These are phyloP conservation scores for Physella acuta DNA, from an alignment of 1,140 invertebrate species.

Conservation along the genomic window DNA sequence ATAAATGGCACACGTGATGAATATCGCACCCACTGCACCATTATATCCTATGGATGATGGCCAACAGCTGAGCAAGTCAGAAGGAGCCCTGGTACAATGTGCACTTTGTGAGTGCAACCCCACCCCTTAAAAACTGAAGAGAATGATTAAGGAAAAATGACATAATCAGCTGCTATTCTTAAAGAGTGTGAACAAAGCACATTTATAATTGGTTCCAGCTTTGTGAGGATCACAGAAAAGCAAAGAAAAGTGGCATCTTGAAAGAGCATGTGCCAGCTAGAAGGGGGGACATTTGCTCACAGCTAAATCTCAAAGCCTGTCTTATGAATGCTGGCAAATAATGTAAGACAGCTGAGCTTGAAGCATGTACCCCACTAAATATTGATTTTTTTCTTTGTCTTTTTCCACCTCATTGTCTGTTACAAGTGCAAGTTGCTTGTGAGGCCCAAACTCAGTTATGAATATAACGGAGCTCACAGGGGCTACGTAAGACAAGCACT, in stretches of 20 bases:
- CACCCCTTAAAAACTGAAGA: constrained; percentile 22
- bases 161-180: constrained; percentile 41
- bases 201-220: constrained; percentile 44
- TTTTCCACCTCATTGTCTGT: constrained; percentile 44
- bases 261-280: constrained; percentile 21
- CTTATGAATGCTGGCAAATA: constrained; percentile 38
- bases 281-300: constrained; percentile 34
- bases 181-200: constrained; percentile 39
- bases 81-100: constrained; percentile 12
- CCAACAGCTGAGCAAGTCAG: constrained; percentile 31
- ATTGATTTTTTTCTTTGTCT: constrained; percentile 53
- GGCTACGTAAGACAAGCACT: constrained; percentile 12
- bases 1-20: constrained; percentile 20
- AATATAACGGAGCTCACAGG: constrained; percentile 30
- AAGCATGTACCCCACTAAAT: constrained; percentile 36
- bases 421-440: constrained; percentile 48
- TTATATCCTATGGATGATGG: neutral
- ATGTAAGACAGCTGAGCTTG: constrained; percentile 44
- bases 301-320: constrained; percentile 29
- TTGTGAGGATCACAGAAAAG: constrained; percentile 32
- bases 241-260: constrained; percentile 23
- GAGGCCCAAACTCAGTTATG: constrained; percentile 38
- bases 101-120: constrained; percentile 9
- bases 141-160: constrained; percentile 34
- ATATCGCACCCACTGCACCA: constrained; percentile 6